Evolutionary conservation across 2,888 invertebrate genomes (phyloP).

Genomic region (Euplagia quadripunctaria): DNA sequence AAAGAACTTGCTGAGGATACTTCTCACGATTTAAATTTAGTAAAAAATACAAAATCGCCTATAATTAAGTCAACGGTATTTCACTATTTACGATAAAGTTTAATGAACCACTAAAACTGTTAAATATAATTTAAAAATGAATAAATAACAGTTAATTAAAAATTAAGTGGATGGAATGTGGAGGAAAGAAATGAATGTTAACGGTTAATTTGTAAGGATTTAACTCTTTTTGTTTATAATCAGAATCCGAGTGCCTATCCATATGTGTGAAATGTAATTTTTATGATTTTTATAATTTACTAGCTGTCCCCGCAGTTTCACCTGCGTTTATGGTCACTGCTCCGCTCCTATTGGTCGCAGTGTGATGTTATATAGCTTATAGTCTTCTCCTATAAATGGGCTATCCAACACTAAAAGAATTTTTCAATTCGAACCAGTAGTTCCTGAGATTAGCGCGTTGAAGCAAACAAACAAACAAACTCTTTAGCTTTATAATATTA

Average conservation of each 20-base stretch:
- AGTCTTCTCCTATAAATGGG: no score
- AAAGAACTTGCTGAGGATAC: not conserved
- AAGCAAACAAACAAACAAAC: no score
- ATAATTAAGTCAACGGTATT: not conserved
- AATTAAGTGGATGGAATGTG: not conserved
- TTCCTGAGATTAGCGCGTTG: no score
- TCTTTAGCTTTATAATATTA: no score
- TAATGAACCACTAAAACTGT: not conserved
- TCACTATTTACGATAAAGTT: not conserved
- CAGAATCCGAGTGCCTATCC: not conserved
- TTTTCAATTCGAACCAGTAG: no score
- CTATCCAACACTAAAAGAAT: no score
- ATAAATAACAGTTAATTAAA: not conserved
- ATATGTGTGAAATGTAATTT: not conserved
- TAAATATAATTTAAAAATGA: not conserved
- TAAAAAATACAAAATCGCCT: not conserved
- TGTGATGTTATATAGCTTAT: no score
- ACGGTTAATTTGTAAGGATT: not conserved
- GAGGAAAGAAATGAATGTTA: not conserved
- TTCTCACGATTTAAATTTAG: not conserved
- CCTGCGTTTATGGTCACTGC: no score
- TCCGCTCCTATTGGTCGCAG: no score
- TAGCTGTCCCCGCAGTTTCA: no score
- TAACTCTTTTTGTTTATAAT: not conserved
- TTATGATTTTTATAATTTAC: conserved; percentile 1